Evolutionary conservation across 2,797 vertebrate species (phyloP).

Genomic region (Pipistrellus kuhlii): DNA sequence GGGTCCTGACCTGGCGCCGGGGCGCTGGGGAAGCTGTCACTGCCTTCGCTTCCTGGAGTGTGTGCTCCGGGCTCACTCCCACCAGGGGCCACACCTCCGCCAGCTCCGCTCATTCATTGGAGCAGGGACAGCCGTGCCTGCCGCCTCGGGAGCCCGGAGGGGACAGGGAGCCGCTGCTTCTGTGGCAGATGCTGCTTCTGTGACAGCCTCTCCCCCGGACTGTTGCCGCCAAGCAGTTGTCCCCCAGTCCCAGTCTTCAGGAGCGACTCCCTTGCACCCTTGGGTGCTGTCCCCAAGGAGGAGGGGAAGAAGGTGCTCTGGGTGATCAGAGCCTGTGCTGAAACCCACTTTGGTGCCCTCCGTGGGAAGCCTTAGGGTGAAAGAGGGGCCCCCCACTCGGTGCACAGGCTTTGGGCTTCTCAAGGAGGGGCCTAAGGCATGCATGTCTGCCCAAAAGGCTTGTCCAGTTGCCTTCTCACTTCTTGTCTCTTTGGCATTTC

Average conservation of each 20-base stretch:
- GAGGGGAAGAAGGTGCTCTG: background rate
- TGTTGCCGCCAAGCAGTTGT: background rate
- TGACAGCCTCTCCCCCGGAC: background rate
- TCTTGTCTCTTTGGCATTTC: background rate
- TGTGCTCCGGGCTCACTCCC: slow-evolving; percentile 46
- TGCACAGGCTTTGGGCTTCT: background rate
- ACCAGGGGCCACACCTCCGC: slow-evolving; percentile 76
- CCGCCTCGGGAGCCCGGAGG: slow-evolving; percentile 1
- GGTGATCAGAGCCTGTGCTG: background rate
- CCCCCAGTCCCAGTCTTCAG: background rate
- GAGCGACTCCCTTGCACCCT: background rate
- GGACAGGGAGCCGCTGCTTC: background rate
- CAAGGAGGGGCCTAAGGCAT: background rate
- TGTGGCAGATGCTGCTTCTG: background rate
- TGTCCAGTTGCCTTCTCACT: background rate
- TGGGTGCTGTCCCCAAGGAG: background rate
- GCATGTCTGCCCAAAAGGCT: background rate
- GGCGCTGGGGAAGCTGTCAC: slow-evolving; percentile 61
- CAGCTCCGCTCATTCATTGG: slow-evolving; percentile 69
- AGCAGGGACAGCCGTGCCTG: slow-evolving; percentile 36
- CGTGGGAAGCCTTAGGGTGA: background rate
- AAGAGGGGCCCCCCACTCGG: background rate
- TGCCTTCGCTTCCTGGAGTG: background rate
- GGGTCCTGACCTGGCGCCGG: background rate
- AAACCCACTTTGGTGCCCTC: background rate